Percentiles rank a stretch among this genome's conserved stretches.
Evolutionary conservation across 2,888 invertebrate species (phyloP).

Genomic region (Conus canariensis): DNA sequence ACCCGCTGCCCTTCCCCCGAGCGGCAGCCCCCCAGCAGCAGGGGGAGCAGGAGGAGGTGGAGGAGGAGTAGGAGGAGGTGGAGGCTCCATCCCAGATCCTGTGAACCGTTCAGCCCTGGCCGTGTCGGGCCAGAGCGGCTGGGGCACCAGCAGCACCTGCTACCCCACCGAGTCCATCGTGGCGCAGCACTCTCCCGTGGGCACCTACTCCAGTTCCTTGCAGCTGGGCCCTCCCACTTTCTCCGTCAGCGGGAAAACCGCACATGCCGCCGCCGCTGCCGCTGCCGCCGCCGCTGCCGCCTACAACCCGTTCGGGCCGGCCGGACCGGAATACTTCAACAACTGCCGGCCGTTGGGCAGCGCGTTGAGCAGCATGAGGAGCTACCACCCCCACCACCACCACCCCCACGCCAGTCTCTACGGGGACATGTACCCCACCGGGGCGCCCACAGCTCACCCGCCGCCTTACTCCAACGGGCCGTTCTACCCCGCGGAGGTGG

Average conservation of each 20-base stretch:
- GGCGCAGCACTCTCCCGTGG: conserved; percentile 68
- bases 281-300: conserved; percentile 52
- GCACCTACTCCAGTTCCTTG: conserved; percentile 65
- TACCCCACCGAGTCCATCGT: conserved; percentile 65
- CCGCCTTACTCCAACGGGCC: conserved; percentile 61
- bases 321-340: conserved; percentile 69
- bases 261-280: neutral
- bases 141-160: conserved; percentile 54
- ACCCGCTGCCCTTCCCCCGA: no score
- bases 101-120: conserved; percentile 63
- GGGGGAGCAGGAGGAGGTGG: conserved; percentile 49
- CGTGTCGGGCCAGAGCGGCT: conserved; percentile 69
- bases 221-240: conserved; percentile 67
- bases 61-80: no score
- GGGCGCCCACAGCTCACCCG: conserved; percentile 59
- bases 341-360: conserved; percentile 72
- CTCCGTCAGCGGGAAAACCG: conserved; percentile 67
- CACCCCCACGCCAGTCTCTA: conserved; percentile 60
- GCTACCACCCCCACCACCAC: conserved; percentile 55
- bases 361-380: conserved; percentile 70
- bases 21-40: conserved; percentile 54
- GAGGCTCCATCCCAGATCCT: conserved; percentile 58
- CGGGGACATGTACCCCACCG: conserved; percentile 69
- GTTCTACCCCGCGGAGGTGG: conserved; percentile 70
- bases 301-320: conserved; percentile 66